A percentile compares a stretch with the other conserved stretches of the same genome.
These are phyloP conservation scores for Tauraco erythrolophus DNA, from an alignment of 2,113 vertebrate genomes.

Conservation along the genomic window DNA sequence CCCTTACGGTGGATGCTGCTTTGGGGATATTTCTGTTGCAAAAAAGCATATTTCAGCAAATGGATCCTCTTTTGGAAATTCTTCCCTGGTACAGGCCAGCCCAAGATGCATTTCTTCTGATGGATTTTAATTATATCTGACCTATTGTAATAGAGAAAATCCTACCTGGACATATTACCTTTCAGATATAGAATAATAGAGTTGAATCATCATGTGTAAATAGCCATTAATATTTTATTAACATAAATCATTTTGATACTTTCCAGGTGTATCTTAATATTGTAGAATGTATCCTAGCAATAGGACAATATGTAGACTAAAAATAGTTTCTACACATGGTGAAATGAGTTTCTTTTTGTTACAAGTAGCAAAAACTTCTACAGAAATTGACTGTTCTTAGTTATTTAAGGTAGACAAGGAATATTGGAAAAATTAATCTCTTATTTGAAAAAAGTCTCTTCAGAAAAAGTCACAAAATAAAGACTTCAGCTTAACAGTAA, in stretches of 20 bases:
- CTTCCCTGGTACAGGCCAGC: background rate
- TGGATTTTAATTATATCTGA: background rate
- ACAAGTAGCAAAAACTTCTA: background rate
- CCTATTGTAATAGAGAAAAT: background rate
- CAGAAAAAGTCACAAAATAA: background rate
- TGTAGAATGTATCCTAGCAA: background rate
- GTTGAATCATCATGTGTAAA: background rate
- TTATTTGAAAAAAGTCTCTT: background rate
- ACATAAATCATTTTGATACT: background rate
- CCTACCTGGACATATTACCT: background rate
- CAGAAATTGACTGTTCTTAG: background rate
- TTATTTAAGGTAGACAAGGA: background rate
- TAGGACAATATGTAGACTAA: background rate
- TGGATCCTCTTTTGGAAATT: background rate
- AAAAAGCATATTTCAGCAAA: background rate
- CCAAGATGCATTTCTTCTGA: background rate
- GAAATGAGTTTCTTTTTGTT: background rate
- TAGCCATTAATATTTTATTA: conserved; percentile 3
- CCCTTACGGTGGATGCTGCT: background rate
- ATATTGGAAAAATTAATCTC: background rate
- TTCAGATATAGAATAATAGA: background rate
- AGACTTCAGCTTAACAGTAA: background rate
- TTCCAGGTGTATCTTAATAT: background rate
- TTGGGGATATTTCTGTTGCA: background rate
- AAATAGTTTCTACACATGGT: background rate